A percentile compares a stretch with the other conserved stretches of the same genome.
These are phyloP conservation scores for Gallirallus australis DNA, from an alignment of 2,797 vertebrate genomes.

Conservation along the genomic window DNA sequence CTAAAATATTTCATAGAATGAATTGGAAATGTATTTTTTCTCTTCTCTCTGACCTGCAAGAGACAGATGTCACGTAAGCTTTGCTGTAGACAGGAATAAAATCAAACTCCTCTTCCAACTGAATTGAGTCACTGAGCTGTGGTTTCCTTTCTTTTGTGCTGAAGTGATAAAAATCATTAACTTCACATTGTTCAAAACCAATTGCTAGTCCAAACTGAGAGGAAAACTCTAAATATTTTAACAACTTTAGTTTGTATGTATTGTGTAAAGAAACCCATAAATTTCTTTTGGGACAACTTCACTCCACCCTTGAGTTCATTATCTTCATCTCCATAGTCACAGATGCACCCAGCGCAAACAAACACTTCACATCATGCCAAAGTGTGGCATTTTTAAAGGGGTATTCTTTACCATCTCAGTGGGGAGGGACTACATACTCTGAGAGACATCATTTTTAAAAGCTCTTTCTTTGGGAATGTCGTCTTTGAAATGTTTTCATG, in stretches of 20 bases:
- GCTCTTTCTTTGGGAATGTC: neutral
- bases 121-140: neutral
- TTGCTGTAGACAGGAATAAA: neutral
- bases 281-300: neutral
- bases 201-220: neutral
- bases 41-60: neutral
- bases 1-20: neutral
- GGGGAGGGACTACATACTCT: neutral
- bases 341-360: neutral
- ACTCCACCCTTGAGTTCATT: neutral
- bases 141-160: neutral
- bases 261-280: neutral
- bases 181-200: neutral
- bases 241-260: neutral
- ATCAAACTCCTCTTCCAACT: neutral
- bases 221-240: neutral
- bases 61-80: neutral
- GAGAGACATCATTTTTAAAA: neutral
- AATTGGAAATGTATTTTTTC: neutral
- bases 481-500: slow-evolving; percentile 36
- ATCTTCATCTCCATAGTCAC: neutral
- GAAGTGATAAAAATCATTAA: neutral
- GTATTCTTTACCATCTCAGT: neutral
- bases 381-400: neutral
- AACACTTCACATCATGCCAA: neutral